Evolutionary conservation across 2,888 invertebrate genomes (phyloP), one percentile per base, ranked within the genome.

Genomic region (Lithodes maja): DNA sequence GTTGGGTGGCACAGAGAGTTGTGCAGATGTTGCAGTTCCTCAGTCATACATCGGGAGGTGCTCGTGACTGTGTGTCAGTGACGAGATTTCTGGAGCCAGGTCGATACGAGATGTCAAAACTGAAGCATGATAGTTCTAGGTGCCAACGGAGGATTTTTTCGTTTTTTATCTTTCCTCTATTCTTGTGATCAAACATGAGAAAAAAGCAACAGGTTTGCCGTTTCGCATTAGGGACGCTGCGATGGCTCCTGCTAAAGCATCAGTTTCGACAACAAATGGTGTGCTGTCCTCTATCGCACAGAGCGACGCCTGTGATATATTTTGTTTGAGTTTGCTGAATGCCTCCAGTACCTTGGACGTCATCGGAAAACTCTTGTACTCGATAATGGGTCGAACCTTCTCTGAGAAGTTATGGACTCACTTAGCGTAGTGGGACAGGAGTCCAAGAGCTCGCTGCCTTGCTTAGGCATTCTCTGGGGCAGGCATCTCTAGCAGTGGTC

Each of bases 161-260:
- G 54, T 61, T 61, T 12, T 61, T 61, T 5, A 61, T 61, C 61
- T 61, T 61, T 61, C 61, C 61, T 12, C 1, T 61, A 1, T 61
- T 61, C 61, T 61, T 61, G 61, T 61, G 61, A 61, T 61, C 61
- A 61, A 61, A 61, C 61, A 61, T 61, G 61, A 85, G 33, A 78
- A 78, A 54, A 85, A 85, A 1, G 85, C 75, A 53, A 77, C 53
- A 7, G 85, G 85, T 77, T 1, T 85, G 9, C 85, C 77, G 85
- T 12, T 77, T 15, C 1, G 78, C 77, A 2, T 84, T 9, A 84
- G 1, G 12, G 84, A 0, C 71, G 53, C 84, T n/a, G 85, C 77
- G 2, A 85, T 78, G 54, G 85, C 75, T 15, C 17, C 17, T 12
- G 54, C 81, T 7, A 61, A 81, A 17, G 80, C 2, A 81, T 81